Base-by-base conservation (phyloP, 2,797 vertebrate species). In the Phataginus tricuspis region DNA sequence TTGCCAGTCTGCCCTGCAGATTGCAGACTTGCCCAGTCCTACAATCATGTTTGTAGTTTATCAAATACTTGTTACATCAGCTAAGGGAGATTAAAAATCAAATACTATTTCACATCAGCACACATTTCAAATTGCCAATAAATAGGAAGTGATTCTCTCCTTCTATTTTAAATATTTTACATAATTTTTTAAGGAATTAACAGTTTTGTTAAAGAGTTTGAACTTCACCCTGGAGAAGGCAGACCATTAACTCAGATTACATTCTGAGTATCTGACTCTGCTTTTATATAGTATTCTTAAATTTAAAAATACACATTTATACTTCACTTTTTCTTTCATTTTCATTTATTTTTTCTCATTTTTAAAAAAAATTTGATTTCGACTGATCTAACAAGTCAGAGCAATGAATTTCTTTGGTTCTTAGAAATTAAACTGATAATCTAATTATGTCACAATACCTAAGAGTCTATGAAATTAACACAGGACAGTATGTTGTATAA, bases 371-470 rank as follows among this genome's bases (percentile, higher is more conserved):
- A 88, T 71, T 72, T 96, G 45, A 13, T 77, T 51, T 77, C 75
- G 78, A 82, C 34, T 87, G 18, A 87, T 37, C 72, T 79, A 75
- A n/a, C 39, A 83, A 87, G 18, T 31, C 51, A 82, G 0, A 71
- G 18, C 64, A 87, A 74, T 59, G 8, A 68, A 79, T 53, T 85
- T 72, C 71, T 85, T 75, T 79, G 45, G 57, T 79, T 82, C 31
- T 83, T 29, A 84, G 79, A 96, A 80, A 78, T 93, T 89, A 93
- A 64, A 39, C 31, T 23, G 18, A 91, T 37, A 63, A 27, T 80
- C 10, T 74, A 84, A 57, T 59, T 86, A 78, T 37, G 13, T 83
- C 27, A 64, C 1, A 71, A 75, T 89, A 45, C 7, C 29, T 71
- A 71, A 63, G 55, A 21, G 5, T 37, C 51, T 75, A 61, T 37